A percentile compares a stretch with the other conserved stretches of the same genome.
Conservation (phyloP, 2,113 vertebrate genomes). For the Amphiprion percula region DNA sequence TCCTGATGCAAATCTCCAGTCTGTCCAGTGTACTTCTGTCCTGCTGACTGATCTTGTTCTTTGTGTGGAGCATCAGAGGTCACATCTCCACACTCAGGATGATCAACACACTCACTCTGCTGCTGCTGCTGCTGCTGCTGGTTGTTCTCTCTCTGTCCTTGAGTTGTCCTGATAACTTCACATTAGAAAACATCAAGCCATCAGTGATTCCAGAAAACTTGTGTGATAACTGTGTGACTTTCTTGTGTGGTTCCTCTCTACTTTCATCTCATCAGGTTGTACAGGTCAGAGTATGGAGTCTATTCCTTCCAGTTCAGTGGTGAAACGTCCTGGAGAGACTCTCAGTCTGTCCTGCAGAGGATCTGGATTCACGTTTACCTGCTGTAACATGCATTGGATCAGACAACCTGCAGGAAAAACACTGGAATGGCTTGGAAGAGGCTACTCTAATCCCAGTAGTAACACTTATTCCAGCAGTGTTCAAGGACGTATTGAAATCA, state of each 20-base stretch:
- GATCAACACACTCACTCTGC: not conserved
- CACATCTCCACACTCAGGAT: too few species aligned
- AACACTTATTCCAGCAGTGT: slow-evolving; percentile 22
- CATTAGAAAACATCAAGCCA: too few species aligned
- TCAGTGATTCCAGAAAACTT: not conserved
- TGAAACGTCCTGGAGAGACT: slow-evolving; percentile 36
- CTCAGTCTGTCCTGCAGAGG: slow-evolving; percentile 62
- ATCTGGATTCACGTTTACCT: not conserved
- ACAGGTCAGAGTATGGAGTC: slow-evolving; percentile 47
- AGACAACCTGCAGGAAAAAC: too few species aligned
- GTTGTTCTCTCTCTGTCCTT: slow-evolving; percentile 16
- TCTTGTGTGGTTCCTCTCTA: not conserved
- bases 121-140: slow-evolving; percentile 10
- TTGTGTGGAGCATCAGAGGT: too few species aligned
- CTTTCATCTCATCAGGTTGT: slow-evolving; percentile 2
- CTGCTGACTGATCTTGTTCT: too few species aligned
- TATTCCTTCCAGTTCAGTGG: slow-evolving; percentile 34
- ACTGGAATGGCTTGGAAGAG: fast-evolving
- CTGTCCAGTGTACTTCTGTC: too few species aligned
- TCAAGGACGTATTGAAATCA: slow-evolving; percentile 21
- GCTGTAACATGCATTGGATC: slow-evolving; percentile 4
- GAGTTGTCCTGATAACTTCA: not conserved
- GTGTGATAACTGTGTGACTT: not conserved
- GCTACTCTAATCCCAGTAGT: not conserved
- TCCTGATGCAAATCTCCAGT: too few species aligned